Conservation (phyloP, 2,113 vertebrate species). For the Craseonycteris thonglongyai region DNA sequence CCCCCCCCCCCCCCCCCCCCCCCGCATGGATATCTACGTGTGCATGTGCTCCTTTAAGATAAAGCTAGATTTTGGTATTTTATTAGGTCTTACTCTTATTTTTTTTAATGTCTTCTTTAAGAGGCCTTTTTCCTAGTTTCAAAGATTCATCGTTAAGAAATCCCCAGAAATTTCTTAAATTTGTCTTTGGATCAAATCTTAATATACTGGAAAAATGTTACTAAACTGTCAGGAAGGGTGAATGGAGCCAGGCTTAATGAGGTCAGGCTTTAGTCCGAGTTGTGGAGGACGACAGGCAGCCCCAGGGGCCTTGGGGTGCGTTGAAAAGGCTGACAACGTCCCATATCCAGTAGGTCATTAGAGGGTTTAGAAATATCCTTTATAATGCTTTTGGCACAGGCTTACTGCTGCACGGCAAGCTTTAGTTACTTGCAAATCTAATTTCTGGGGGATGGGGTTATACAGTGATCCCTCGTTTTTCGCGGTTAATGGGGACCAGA, state of each 20-base stretch:
- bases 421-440: not conserved
- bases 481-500: no score
- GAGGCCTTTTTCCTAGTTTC: not conserved
- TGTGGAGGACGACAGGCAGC: not conserved
- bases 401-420: not conserved
- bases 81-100: not conserved
- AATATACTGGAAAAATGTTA: constrained; percentile 52
- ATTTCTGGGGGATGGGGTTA: not conserved
- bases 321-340: not conserved
- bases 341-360: not conserved
- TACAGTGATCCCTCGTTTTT: no score
- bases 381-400: not conserved
- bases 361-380: not conserved
- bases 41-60: not conserved
- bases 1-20: no score
- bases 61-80: not conserved
- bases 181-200: constrained; percentile 70
- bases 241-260: not conserved
- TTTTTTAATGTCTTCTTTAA: not conserved
- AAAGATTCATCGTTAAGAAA: not conserved
- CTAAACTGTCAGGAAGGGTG: not conserved
- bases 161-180: constrained; percentile 15
- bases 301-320: not conserved
- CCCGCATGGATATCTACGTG: accelerated
- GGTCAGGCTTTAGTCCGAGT: not conserved